phyloP scores from a whole-genome alignment of 2,797 vertebrate species.

The Poecilia gillii region DNA sequence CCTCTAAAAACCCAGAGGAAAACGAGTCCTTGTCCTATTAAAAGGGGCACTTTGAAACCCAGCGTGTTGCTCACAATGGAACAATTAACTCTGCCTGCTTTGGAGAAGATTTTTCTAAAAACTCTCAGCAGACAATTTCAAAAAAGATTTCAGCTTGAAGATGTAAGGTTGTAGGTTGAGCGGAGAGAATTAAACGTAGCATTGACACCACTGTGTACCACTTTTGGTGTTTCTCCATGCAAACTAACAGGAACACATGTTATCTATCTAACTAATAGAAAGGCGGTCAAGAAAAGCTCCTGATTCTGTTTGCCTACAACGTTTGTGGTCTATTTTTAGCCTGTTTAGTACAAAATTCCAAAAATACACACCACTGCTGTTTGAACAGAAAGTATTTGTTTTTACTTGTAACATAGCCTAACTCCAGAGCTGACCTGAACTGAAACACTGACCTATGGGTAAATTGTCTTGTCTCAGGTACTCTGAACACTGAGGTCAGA shows the following conservation, averaged over 20 bases:
- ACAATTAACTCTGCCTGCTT: constrained; percentile 73
- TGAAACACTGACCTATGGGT: constrained; percentile 37
- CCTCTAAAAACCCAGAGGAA: constrained; percentile 82
- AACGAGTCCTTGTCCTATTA: constrained; percentile 86
- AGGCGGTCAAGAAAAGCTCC: constrained; percentile 30
- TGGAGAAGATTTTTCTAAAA: constrained; percentile 65
- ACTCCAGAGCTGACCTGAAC: constrained; percentile 29
- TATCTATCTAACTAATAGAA: constrained; percentile 4
- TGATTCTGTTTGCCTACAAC: constrained; percentile 39
- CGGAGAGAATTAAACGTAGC: neutral
- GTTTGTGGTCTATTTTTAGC: constrained; percentile 65
- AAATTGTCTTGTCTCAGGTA: constrained; percentile 35
- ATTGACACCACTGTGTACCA: neutral
- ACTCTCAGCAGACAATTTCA: constrained; percentile 34
- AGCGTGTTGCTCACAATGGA: constrained; percentile 73
- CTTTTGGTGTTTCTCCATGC: neutral
- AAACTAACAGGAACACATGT: neutral
- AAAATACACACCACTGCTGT: constrained; percentile 43
- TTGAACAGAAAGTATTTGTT: constrained; percentile 63
- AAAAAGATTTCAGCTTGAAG: constrained; percentile 23
- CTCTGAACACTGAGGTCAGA: constrained; percentile 21
- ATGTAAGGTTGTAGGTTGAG: neutral
- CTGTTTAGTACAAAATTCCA: constrained; percentile 52
- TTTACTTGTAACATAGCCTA: constrained; percentile 56
- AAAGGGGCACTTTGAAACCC: constrained; percentile 83